These are phyloP conservation scores for Papilio aristodemus DNA, from an alignment of 1,140 invertebrate genomes.

Conservation along the genomic window DNA sequence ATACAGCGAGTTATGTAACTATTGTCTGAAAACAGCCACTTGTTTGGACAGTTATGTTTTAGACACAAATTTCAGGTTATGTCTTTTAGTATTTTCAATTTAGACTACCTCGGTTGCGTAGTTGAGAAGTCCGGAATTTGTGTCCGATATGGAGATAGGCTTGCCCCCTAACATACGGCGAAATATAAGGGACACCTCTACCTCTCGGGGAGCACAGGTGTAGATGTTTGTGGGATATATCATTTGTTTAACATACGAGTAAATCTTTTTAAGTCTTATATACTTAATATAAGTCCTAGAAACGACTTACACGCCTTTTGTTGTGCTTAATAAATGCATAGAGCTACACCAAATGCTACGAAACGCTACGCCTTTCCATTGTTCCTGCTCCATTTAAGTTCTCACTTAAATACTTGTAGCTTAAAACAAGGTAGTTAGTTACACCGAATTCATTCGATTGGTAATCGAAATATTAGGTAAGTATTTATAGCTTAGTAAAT, in stretches of 20 bases:
- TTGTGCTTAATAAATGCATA: conserved; percentile 4
- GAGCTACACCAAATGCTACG: conserved; percentile 14
- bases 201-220: not conserved
- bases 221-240: too few species aligned
- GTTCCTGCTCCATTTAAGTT: not conserved
- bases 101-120: too few species aligned
- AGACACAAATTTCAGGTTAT: not conserved
- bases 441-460: not conserved
- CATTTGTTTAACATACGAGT: too few species aligned
- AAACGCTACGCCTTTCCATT: not conserved
- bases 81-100: not conserved
- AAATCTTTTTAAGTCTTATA: too few species aligned
- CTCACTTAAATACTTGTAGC: not conserved
- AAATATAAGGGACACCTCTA: too few species aligned
- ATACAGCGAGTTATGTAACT: conserved; percentile 25
- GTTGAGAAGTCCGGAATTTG: too few species aligned
- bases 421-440: too few species aligned
- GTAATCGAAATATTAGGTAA: not conserved
- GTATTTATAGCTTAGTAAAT: too few species aligned
- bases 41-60: conserved; percentile 16
- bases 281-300: too few species aligned
- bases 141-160: too few species aligned
- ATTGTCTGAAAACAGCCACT: conserved; percentile 26
- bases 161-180: too few species aligned
- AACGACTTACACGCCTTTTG: not conserved